Conservation (phyloP, 2,113 vertebrate genomes). For the Montifringilla adamsi region DNA sequence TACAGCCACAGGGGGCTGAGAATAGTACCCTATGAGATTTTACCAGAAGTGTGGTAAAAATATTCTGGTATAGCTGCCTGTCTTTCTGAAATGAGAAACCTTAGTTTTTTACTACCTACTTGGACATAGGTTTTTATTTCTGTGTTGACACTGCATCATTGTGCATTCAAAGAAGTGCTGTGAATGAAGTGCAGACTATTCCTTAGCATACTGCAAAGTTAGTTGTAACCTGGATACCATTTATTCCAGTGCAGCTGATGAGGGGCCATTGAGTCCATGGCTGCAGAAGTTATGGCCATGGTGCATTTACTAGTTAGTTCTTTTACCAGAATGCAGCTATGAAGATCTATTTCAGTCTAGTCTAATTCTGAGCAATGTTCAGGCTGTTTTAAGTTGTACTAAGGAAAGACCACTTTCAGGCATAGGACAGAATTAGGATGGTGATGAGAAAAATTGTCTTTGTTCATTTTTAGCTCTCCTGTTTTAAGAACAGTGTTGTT, state of each 20-base stretch:
- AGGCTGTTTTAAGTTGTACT: background rate
- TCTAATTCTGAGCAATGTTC: background rate
- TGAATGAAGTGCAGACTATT: background rate
- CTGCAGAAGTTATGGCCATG: background rate
- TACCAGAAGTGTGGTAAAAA: background rate
- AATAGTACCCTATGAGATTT: background rate
- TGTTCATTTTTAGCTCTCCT: background rate
- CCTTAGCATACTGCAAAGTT: background rate
- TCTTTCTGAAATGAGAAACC: background rate
- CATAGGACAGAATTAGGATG: background rate
- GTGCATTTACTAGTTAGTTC: background rate
- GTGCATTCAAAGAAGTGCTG: background rate
- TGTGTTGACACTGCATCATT: background rate
- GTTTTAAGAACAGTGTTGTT: background rate
- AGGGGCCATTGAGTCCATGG: background rate
- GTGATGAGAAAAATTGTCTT: background rate
- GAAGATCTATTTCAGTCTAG: background rate
- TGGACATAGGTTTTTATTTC: background rate
- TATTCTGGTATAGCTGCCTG: background rate
- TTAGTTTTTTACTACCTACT: background rate
- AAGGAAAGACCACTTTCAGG: background rate
- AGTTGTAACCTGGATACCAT: background rate
- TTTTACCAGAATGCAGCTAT: background rate
- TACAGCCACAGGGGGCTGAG: conserved; percentile 41
- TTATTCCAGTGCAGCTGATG: background rate